Conservation (phyloP, 2,888 invertebrate species). For the Caenorhabditis sp. region DNA sequence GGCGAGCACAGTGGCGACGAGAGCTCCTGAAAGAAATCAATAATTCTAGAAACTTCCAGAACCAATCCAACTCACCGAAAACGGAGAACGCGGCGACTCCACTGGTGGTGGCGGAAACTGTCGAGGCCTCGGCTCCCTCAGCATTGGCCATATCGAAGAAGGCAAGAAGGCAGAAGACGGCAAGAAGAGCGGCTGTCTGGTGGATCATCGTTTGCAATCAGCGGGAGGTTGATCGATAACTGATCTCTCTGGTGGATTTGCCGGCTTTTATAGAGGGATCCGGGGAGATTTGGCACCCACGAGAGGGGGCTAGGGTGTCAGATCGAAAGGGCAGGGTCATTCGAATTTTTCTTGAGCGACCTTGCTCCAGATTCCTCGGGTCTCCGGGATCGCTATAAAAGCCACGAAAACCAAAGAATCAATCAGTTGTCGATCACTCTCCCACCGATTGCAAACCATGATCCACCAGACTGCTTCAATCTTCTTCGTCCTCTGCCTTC, state of each 20-base stretch:
- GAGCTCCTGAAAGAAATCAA: background rate
- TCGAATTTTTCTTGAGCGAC: background rate
- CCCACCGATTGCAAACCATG: constrained; percentile 12
- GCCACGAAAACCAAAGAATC: background rate
- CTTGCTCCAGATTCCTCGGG: background rate
- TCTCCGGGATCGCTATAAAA: constrained; percentile 2
- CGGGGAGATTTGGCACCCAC: background rate
- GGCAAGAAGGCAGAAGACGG: constrained; percentile 13
- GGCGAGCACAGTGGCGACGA: constrained; percentile 1
- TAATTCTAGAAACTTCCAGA: background rate
- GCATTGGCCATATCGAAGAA: background rate
- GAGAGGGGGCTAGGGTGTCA: background rate
- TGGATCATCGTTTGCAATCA: constrained; percentile 24
- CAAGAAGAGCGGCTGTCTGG: constrained; percentile 8
- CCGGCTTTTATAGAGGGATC: background rate
- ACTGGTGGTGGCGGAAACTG: background rate
- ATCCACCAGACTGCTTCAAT: constrained; percentile 14
- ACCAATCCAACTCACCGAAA: background rate
- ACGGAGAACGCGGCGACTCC: constrained; percentile 13
- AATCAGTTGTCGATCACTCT: constrained; percentile 17
- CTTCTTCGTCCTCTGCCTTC: constrained; percentile 7
- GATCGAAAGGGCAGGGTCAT: background rate
- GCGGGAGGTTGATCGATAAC: constrained; percentile 9
- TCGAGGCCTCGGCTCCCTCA: background rate
- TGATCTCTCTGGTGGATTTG: background rate